These are phyloP conservation scores for Catonia carolina DNA, from an alignment of 2,888 invertebrate species.

Conservation along the genomic window DNA sequence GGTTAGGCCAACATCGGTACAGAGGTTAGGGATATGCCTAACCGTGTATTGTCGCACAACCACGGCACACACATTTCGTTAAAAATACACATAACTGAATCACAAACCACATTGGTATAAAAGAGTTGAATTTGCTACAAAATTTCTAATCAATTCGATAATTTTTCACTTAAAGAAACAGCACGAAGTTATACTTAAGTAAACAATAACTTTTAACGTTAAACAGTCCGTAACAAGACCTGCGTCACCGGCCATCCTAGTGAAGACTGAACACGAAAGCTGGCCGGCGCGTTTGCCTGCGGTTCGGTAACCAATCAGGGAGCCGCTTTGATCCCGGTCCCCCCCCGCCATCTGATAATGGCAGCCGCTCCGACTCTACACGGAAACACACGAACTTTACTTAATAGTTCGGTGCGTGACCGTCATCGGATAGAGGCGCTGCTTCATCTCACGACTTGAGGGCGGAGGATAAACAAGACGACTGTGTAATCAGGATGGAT, in stretches of 20 bases:
- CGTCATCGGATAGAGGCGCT: slow-evolving; percentile 24
- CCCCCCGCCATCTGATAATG: slow-evolving; percentile 33
- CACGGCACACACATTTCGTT: slow-evolving; percentile 6
- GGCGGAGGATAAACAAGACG: no score
- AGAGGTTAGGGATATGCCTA: slow-evolving; percentile 8
- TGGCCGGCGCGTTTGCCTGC: slow-evolving; percentile 26
- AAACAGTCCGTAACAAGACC: slow-evolving; percentile 22
- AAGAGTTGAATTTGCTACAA: no score
- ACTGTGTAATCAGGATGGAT: no score
- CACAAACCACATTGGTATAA: no score
- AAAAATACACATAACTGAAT: no score
- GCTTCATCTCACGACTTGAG: slow-evolving; percentile 12
- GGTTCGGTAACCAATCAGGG: slow-evolving; percentile 34
- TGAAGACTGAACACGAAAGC: slow-evolving; percentile 25
- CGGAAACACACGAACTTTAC: slow-evolving; percentile 31
- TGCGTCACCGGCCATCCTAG: slow-evolving; percentile 24
- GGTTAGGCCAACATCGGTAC: not conserved
- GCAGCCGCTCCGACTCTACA: slow-evolving; percentile 33
- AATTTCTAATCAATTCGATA: no score
- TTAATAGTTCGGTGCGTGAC: slow-evolving; percentile 25
- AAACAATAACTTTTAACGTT: slow-evolving; percentile 14
- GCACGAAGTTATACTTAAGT: no score
- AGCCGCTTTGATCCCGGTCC: slow-evolving; percentile 33
- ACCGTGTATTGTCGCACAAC: not conserved
- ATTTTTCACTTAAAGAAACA: no score